Evolutionary conservation across 1,140 invertebrate species (phyloP), one percentile per base, ranked within the genome.

Genomic region (Gonioctena quinquepunctata): DNA sequence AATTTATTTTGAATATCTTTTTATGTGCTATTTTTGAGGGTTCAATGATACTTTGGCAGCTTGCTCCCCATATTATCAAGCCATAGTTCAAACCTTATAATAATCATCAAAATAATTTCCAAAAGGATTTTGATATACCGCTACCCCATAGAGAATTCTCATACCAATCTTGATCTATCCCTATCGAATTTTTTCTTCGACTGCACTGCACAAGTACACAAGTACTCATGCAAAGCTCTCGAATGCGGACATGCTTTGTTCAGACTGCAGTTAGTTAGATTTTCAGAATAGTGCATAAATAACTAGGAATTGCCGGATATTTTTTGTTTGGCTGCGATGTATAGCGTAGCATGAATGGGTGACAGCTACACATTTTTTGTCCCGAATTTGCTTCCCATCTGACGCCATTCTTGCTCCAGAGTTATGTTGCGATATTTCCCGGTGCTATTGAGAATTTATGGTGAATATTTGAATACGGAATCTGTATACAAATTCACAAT

Each of bases 401-500:
- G 33, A 42, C 33, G 33, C 33, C 33, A 42, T 42, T 42, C 33
- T 42, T 42, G 33, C 33, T 42, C 7, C 33, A 42, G 33, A 42
- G 33, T 42, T 42, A 42, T 61, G 8, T n/a, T 21, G 52, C 52
- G 5, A 54, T 54, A 54, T 54, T 54, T 54, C 33, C 8, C 16
- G 33, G 16, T n/a, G 33, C 16, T 19, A 23, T 21, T 56, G 52
- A 56, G 13, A 56, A 56, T 56, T 56, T 56, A 56, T 56, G 52
- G 52, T 21, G 21, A 56, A 56, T 56, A 56, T 56, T 19, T 23
- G 52, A 56, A 56, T 56, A 56, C 52, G 52, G 11, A 56, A 56
- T 56, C 52, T 19, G 52, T 56, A 56, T 56, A 56, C 52, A 56
- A 56, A 56, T 33, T 61, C 18, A 61, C 59, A n/a, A 61, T 61